Evolutionary conservation across 2,113 vertebrate species (phyloP).

Genomic region (Centropus unirufus): DNA sequence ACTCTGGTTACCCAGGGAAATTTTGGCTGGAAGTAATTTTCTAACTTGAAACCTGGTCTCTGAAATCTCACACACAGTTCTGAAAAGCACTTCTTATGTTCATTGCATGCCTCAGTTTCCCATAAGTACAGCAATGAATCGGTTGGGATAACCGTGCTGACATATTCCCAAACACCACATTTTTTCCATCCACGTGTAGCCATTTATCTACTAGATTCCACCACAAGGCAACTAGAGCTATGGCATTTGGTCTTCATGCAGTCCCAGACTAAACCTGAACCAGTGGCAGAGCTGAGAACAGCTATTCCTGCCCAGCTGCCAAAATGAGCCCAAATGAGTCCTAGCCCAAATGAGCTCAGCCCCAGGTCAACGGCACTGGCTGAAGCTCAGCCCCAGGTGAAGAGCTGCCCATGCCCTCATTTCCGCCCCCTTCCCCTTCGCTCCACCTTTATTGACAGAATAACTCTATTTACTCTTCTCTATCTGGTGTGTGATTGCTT

Average conservation of each 20-base stretch:
- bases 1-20: not conserved
- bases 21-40: not conserved
- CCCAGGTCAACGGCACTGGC: not conserved
- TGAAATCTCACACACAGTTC: not conserved
- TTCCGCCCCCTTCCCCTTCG: not conserved
- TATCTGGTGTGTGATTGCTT: not conserved
- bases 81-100: not conserved
- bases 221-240: not conserved
- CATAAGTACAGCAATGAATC: not conserved
- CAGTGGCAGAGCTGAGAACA: not conserved
- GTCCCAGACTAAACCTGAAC: not conserved
- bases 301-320: not conserved
- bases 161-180: not conserved
- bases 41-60: not conserved
- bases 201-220: not conserved
- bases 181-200: not conserved
- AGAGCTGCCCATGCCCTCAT: not conserved
- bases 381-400: not conserved
- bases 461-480: slow-evolving; percentile 12
- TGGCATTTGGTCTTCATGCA: not conserved
- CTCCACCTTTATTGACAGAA: slow-evolving; percentile 2
- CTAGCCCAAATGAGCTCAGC: not conserved
- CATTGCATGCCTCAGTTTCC: not conserved
- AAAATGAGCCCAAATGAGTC: not conserved
- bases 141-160: not conserved